Evolutionary conservation across 2,888 invertebrate genomes (phyloP).

Genomic region (Iselma pallidipennis): DNA sequence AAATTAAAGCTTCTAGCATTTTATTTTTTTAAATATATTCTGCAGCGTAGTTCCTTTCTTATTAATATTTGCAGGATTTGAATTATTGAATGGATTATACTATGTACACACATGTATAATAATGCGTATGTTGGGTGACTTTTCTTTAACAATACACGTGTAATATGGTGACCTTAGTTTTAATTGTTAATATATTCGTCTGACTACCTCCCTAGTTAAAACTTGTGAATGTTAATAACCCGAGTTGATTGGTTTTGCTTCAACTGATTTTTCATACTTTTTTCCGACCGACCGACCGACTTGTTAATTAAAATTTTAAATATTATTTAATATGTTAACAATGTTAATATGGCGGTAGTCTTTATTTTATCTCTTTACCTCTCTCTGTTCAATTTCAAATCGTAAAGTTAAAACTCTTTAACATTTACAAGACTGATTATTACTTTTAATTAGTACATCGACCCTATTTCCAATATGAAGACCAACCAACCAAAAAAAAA

Average conservation of each 20-base stretch:
- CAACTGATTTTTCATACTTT: slow-evolving; percentile 9
- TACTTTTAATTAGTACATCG: neutral
- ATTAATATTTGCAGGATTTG: too few relatives aligned
- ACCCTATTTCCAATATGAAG: neutral
- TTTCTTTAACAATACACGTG: slow-evolving; percentile 1
- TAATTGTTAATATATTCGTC: slow-evolving; percentile 31
- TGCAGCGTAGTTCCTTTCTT: too few relatives aligned
- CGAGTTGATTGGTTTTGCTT: slow-evolving; percentile 19
- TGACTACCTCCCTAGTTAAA: slow-evolving; percentile 14
- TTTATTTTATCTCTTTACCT: too few relatives aligned
- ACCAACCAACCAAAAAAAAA: neutral
- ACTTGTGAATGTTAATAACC: slow-evolving; percentile 24
- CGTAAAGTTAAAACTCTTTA: too few relatives aligned
- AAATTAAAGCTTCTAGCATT: too few relatives aligned
- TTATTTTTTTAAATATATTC: too few relatives aligned
- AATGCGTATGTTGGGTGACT: neutral
- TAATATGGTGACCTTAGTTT: slow-evolving; percentile 17
- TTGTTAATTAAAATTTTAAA: slow-evolving; percentile 21
- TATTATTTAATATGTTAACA: slow-evolving; percentile 6
- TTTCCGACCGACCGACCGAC: slow-evolving; percentile 7
- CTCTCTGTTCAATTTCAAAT: too few relatives aligned
- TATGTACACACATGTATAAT: too few relatives aligned
- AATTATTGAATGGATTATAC: too few relatives aligned
- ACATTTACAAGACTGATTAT: too few relatives aligned
- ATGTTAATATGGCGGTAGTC: too few relatives aligned